Base-by-base conservation (phyloP, 2,888 invertebrate genomes). In the Eulithis testata region DNA sequence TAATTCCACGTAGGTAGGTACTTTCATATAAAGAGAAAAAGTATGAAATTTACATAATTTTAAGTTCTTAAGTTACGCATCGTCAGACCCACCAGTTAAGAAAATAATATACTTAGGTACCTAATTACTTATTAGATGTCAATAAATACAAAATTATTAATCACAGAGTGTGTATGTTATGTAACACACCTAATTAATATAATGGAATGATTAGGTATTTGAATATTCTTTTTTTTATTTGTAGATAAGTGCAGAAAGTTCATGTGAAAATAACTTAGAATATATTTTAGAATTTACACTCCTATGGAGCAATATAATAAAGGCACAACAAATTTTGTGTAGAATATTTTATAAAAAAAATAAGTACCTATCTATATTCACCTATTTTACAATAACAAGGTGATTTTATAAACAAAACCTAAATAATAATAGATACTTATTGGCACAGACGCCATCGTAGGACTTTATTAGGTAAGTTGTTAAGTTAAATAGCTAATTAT, bases 151-250 rank as follows among this genome's bases (percentile, higher is more conserved):
- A 79, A 81, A 81, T 78, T 79, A 87, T 90, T 87, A 90, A 91
- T 91, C 90, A 91, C 91, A 91, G 88, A 84, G 82, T 85, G 78
- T 85, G 78, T 85, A 85, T 84, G 21, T 50, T 45, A 37, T 53
- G 85, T 84, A 79, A 81, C 77, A 82, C 83, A 70, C 36, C 56
- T 85, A 85, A 12, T 14, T 40, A 52, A 53, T 3, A 79, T 80
- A 81, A 85, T 89, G 91, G 91, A 92, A 92, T 92, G 91, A 88
- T 86, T 82, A n/a, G n/a, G n/a, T n/a, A 81, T 75, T 76, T 47
- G 77, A 62, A 62, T 63, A 45, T 59, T 12, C 55, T 60, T 61
- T 75, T 77, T 70, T 78, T 81, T 82, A 83, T 85, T 75, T 14
- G 21, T 70, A 49, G 14, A 56, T 27, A 54, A 40, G 40, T 40